These are phyloP conservation scores for Probaryconus sp. DNA, from an alignment of 1,140 invertebrate species.

Conservation along the genomic window DNA sequence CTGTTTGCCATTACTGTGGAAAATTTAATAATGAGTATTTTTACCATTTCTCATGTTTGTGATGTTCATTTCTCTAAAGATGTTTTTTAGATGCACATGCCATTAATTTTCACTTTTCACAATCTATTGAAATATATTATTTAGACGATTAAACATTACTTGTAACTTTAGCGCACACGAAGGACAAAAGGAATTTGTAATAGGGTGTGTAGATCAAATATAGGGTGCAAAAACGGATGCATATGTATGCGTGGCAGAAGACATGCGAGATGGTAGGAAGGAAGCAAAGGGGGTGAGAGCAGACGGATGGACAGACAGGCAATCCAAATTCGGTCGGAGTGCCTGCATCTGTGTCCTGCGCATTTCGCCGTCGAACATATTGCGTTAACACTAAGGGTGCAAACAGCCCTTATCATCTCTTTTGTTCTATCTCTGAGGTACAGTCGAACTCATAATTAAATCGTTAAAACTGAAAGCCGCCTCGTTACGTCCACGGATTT, in stretches of 20 bases:
- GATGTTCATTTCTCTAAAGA: too few relatives aligned
- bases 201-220: too few relatives aligned
- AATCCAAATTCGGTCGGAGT: constrained; percentile 47
- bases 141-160: too few relatives aligned
- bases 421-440: constrained; percentile 35
- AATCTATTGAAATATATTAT: too few relatives aligned
- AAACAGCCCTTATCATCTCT: constrained; percentile 69
- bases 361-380: constrained; percentile 58
- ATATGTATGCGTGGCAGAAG: constrained; percentile 41
- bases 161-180: too few relatives aligned
- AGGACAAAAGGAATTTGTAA: constrained; percentile 30
- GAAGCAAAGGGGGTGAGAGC: constrained; percentile 11
- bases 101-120: too few relatives aligned
- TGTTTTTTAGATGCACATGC: too few relatives aligned
- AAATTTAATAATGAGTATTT: too few relatives aligned
- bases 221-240: constrained; percentile 37
- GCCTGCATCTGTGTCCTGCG: constrained; percentile 58
- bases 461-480: constrained; percentile 68
- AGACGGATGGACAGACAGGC: constrained; percentile 59
- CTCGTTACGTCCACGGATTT: constrained; percentile 65
- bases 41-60: too few relatives aligned
- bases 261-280: constrained; percentile 25
- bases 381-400: constrained; percentile 73
- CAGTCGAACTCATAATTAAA: constrained; percentile 74
- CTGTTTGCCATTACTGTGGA: too few relatives aligned